These are phyloP conservation scores for Xyrichtys novacula DNA, from an alignment of 2,797 vertebrate species.

Conservation along the genomic window DNA sequence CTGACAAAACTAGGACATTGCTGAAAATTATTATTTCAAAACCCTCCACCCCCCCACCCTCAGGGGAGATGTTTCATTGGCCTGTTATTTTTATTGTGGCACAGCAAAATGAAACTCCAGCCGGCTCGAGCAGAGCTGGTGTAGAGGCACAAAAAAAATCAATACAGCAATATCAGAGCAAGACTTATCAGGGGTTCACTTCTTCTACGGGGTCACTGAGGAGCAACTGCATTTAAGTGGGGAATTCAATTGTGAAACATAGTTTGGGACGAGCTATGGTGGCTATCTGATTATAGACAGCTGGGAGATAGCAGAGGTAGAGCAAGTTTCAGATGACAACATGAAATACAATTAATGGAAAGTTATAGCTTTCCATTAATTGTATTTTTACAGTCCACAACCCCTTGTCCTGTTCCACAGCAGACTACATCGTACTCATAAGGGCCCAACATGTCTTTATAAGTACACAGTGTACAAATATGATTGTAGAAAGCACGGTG, in stretches of 20 bases:
- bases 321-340: conserved; percentile 49
- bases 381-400: conserved; percentile 17
- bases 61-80: conserved; percentile 82
- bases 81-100: conserved; percentile 89
- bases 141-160: conserved; percentile 84
- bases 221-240: conserved; percentile 85
- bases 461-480: neutral
- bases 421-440: neutral
- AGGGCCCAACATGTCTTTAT: neutral
- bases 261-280: conserved; percentile 68
- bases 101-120: conserved; percentile 86
- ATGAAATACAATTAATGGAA: conserved; percentile 40
- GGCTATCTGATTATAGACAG: conserved; percentile 73
- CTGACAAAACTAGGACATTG: conserved; percentile 46
- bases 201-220: conserved; percentile 84
- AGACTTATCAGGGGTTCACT: conserved; percentile 87
- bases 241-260: conserved; percentile 85
- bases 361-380: conserved; percentile 54
- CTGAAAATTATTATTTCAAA: conserved; percentile 69
- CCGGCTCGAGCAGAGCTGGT: conserved; percentile 73
- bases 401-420: neutral
- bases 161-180: conserved; percentile 89
- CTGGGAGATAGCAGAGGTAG: conserved; percentile 33
- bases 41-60: conserved; percentile 56
- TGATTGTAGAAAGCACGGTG: neutral